Conservation (phyloP, 2,888 invertebrate species). For the Helleia helle region DNA sequence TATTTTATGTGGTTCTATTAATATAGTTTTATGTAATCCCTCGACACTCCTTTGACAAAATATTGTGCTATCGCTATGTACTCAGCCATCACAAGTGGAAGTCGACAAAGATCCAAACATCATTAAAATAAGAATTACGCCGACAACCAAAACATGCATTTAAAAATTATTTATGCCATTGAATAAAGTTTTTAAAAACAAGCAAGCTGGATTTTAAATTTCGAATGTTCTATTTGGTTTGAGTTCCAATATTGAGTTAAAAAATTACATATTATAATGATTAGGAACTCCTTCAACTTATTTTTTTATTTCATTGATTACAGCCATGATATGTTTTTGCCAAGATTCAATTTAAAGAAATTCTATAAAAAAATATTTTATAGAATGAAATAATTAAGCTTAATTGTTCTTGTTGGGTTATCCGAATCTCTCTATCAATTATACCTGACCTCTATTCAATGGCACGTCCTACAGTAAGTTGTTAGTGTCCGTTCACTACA, state of each 20-base stretch:
- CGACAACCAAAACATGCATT: slow-evolving; percentile 9
- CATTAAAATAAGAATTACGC: slow-evolving; percentile 2
- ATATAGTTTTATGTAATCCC: background rate
- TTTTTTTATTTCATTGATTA: background rate
- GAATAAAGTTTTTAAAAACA: slow-evolving; percentile 1
- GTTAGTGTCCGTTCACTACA: slow-evolving; percentile 4
- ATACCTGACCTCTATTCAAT: slow-evolving; percentile 1
- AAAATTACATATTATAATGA: background rate
- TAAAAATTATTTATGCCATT: slow-evolving; percentile 2
- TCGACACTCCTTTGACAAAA: slow-evolving; percentile 5
- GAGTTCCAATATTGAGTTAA: too few relatives aligned
- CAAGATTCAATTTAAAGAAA: too few relatives aligned
- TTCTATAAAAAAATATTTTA: too few relatives aligned
- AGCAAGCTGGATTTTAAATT: background rate
- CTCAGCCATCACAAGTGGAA: slow-evolving; percentile 1
- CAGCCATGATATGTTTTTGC: slow-evolving; percentile 5
- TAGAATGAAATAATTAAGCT: too few relatives aligned
- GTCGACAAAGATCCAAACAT: background rate
- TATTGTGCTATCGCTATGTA: slow-evolving; percentile 11
- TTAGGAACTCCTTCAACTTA: background rate
- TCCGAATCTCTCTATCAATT: background rate
- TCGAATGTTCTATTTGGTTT: background rate
- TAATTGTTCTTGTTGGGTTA: background rate
- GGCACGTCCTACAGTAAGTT: background rate
- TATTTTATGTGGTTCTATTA: too few relatives aligned